Conservation (phyloP, 2,113 vertebrate species). For the Ceyx melanurus region DNA sequence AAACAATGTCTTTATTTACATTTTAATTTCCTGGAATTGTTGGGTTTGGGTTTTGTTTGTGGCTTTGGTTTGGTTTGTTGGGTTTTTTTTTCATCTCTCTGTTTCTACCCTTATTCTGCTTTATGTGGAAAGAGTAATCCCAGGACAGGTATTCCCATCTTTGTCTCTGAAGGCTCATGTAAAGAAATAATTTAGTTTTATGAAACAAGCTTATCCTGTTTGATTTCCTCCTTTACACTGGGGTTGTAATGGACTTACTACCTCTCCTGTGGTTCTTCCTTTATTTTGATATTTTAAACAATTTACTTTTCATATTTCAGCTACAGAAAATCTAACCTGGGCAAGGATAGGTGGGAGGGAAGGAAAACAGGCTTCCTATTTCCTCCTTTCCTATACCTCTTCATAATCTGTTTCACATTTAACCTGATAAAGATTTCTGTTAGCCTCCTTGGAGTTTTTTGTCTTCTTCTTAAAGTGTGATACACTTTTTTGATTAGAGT, state of each 20-base stretch:
- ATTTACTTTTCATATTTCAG: not conserved
- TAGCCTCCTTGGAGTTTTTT: not conserved
- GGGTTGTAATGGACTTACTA: not conserved
- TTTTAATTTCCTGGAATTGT: not conserved
- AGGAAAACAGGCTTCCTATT: not conserved
- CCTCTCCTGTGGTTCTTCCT: not conserved
- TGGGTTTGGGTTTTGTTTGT: not conserved
- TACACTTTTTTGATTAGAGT: not conserved
- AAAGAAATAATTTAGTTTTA: not conserved
- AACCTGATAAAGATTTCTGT: not conserved
- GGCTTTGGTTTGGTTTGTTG: not conserved
- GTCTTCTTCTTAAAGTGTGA: not conserved
- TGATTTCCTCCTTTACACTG: not conserved
- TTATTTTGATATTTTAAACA: not conserved
- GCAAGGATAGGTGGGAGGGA: not conserved
- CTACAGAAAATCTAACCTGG: not conserved
- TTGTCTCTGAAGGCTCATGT: not conserved
- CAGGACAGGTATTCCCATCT: not conserved
- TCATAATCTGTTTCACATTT: not conserved
- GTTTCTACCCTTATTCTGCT: not conserved
- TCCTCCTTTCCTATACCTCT: not conserved
- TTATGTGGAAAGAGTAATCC: not conserved
- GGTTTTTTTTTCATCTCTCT: not conserved
- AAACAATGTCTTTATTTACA: not conserved
- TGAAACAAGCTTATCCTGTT: not conserved